Evolutionary conservation across 2,113 vertebrate genomes (phyloP).

Genomic region (Trematocara unimaculatum): DNA sequence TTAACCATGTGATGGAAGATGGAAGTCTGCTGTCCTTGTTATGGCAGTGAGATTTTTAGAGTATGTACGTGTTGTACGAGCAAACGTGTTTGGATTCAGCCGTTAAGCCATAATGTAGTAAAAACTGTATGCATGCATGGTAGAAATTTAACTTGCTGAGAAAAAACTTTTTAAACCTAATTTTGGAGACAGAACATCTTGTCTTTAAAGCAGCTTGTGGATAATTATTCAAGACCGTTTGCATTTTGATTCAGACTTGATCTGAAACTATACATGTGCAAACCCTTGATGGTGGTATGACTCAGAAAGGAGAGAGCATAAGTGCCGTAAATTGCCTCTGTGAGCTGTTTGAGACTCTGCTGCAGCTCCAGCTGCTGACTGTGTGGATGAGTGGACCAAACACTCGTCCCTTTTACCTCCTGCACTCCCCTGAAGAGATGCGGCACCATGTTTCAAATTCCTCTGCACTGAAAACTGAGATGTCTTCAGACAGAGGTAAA

Average conservation of each 20-base stretch:
- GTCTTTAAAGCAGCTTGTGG: background rate
- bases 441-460: background rate
- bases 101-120: background rate
- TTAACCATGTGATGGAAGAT: background rate
- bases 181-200: background rate
- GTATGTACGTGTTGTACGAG: background rate
- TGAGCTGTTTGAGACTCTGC: background rate
- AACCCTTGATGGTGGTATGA: background rate
- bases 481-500: background rate
- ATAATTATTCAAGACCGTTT: background rate
- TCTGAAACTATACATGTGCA: background rate
- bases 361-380: background rate
- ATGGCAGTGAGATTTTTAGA: background rate
- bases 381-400: background rate
- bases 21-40: background rate
- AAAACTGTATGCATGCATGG: background rate
- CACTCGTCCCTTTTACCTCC: background rate
- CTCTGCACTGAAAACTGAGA: background rate
- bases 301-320: background rate
- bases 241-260: background rate
- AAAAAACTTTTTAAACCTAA: background rate
- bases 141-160: background rate
- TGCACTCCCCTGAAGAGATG: background rate
- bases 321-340: background rate
- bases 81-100: background rate